Percentiles rank a stretch among this genome's conserved stretches.
These are phyloP conservation scores for Tenthredo mesomela DNA, from an alignment of 2,888 invertebrate species.

Conservation along the genomic window DNA sequence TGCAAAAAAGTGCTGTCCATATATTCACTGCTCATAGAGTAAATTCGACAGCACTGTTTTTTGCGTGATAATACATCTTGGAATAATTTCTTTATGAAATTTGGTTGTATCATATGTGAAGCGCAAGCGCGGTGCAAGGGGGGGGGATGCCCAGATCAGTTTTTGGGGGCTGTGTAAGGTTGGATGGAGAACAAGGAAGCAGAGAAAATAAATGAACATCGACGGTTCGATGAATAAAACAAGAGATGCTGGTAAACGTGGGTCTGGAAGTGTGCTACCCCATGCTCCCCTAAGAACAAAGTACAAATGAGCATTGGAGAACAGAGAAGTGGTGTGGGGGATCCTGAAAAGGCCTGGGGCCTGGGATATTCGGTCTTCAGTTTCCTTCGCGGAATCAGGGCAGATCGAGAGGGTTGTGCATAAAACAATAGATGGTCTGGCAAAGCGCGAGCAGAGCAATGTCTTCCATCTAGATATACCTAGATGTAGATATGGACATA, in stretches of 20 bases:
- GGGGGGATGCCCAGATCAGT: not conserved
- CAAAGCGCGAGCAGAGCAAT: conserved; percentile 39
- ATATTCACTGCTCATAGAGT: too few species aligned
- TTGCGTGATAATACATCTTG: not conserved
- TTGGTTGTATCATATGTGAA: not conserved
- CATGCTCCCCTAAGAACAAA: conserved; percentile 49
- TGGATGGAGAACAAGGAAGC: conserved; percentile 1
- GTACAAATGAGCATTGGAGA: conserved; percentile 50
- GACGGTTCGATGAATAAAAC: conserved; percentile 51
- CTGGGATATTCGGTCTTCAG: conserved; percentile 26
- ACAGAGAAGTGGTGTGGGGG: not conserved
- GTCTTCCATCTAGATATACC: not conserved
- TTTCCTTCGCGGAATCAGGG: conserved; percentile 42
- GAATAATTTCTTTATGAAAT: not conserved
- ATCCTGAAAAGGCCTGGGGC: not conserved
- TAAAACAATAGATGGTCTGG: conserved; percentile 51
- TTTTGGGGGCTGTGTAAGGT: not conserved
- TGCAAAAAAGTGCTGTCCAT: too few species aligned
- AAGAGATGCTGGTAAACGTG: conserved; percentile 43
- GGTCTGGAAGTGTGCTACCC: conserved; percentile 37
- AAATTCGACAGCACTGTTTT: too few species aligned
- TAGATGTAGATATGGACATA: conserved; percentile 12
- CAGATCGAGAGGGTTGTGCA: conserved; percentile 49
- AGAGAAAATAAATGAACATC: conserved; percentile 51
- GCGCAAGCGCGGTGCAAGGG: not conserved